A percentile compares a stretch with the other conserved stretches of the same genome.
Evolutionary conservation across 2,113 vertebrate species (phyloP).

Genomic region (Oreochromis spilurus): DNA sequence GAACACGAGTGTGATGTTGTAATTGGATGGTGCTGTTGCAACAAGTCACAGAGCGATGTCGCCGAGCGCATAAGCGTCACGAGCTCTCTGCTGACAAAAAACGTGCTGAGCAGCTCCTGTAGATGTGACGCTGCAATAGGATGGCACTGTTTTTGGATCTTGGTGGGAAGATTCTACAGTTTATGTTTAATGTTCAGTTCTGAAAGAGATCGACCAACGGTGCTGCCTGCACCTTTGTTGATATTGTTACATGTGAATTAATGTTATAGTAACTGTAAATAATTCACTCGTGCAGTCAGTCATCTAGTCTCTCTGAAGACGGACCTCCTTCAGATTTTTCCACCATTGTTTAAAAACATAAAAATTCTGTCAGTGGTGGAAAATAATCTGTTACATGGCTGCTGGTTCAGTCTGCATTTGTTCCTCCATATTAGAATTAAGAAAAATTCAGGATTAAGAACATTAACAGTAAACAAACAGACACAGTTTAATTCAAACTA

Average conservation of each 20-base stretch:
- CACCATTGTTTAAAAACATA: background rate
- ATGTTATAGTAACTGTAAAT: background rate
- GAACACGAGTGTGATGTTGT: background rate
- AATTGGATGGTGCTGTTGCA: background rate
- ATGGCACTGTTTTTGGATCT: fast-evolving
- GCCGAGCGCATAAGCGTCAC: background rate
- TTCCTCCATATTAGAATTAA: background rate
- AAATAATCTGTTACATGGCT: background rate
- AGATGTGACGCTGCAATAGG: background rate
- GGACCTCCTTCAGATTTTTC: background rate
- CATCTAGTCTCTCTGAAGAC: background rate
- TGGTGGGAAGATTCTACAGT: background rate
- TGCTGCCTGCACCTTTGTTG: background rate
- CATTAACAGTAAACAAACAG: background rate
- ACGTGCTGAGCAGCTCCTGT: background rate
- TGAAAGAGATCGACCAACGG: background rate
- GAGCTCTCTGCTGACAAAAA: background rate
- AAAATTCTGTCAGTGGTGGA: background rate
- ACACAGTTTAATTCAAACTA: background rate
- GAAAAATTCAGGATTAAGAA: background rate
- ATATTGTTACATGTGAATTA: background rate
- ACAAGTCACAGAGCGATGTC: background rate
- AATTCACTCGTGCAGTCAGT: background rate
- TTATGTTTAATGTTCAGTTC: background rate
- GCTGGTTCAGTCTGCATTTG: background rate